phyloP scores from a whole-genome alignment of 2,113 vertebrate species.

The Mirza zaza region DNA sequence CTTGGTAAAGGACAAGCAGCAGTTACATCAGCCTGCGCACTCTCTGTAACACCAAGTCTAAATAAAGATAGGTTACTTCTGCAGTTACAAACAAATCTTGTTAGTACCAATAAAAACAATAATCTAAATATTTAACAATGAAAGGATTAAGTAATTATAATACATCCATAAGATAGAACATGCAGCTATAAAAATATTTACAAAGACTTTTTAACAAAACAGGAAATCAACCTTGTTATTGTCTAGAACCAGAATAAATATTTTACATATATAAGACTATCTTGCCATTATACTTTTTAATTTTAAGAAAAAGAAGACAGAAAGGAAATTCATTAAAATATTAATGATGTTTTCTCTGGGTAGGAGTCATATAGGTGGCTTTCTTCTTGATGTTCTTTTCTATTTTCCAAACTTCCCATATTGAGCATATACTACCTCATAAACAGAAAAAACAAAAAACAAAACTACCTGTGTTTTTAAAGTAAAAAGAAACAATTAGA shows the following conservation, averaged over 20 bases:
- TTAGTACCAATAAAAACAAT: background rate
- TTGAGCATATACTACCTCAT: background rate
- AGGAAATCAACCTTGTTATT: background rate
- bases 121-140: background rate
- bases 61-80: background rate
- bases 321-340: constrained; percentile 20
- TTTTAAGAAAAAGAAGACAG: constrained; percentile 31
- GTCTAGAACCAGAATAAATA: background rate
- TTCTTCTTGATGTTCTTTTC: background rate
- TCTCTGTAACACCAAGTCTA: background rate
- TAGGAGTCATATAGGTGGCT: background rate
- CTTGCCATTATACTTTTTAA: background rate
- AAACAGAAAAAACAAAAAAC: background rate
- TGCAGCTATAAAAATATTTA: constrained; percentile 1
- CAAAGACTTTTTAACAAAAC: background rate
- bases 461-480: background rate
- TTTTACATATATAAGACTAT: background rate
- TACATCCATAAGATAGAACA: background rate
- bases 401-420: background rate
- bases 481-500: background rate
- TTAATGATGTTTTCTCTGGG: background rate
- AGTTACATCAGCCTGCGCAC: background rate
- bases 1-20: background rate
- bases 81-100: background rate
- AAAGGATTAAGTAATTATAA: background rate